Conservation (phyloP, 2,113 vertebrate genomes). For the Laticauda laticaudata region DNA sequence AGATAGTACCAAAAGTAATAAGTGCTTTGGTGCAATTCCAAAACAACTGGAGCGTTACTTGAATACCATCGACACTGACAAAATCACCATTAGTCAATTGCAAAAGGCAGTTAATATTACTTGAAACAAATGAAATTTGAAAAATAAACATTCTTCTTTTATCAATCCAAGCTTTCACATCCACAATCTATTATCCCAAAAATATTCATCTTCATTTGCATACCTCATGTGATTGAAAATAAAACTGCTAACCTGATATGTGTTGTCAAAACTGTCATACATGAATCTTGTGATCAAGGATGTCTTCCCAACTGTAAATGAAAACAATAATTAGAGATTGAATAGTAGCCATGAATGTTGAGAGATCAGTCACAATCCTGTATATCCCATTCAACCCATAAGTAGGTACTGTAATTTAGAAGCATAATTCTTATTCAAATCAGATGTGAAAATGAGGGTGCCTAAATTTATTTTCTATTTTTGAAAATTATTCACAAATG, state of each 20-base stretch:
- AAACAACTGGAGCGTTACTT: too few relatives aligned
- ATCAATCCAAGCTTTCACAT: neutral
- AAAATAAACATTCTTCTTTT: neutral
- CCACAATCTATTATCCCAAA: neutral
- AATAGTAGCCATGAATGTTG: neutral
- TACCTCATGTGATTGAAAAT: neutral
- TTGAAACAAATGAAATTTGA: neutral
- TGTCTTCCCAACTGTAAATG: slow-evolving; percentile 88
- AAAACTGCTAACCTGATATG: slow-evolving; percentile 80
- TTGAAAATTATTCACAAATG: neutral
- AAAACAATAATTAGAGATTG: slow-evolving; percentile 50
- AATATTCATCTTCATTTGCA: neutral
- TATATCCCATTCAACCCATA: neutral
- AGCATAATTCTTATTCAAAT: neutral
- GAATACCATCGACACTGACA: neutral
- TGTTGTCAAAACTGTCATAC: slow-evolving; percentile 96
- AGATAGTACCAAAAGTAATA: neutral
- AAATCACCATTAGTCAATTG: neutral
- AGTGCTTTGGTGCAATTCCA: too few relatives aligned
- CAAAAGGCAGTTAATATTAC: neutral
- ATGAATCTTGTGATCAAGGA: slow-evolving; percentile 93
- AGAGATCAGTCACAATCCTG: neutral
- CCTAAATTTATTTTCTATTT: neutral
- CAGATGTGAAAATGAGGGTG: neutral
- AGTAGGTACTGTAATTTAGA: neutral